Evolutionary conservation across 2,888 invertebrate species (phyloP).

Genomic region (Ornithoptera alexandrae): DNA sequence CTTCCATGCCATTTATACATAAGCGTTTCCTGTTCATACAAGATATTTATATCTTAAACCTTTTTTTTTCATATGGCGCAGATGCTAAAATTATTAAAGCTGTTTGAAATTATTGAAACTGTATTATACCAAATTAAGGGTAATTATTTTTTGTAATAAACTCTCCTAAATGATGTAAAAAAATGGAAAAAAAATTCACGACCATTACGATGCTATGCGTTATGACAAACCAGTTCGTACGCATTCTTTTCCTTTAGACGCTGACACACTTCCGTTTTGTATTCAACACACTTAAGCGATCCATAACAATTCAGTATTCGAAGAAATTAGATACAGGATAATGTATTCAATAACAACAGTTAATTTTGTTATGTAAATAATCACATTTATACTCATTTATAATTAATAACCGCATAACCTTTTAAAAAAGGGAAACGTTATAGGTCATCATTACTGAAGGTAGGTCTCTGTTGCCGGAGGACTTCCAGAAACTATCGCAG

Average conservation of each 20-base stretch:
- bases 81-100: neutral
- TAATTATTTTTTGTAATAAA: neutral
- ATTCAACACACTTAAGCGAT: neutral
- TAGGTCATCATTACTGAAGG: too few relatives aligned
- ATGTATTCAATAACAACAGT: conserved; percentile 3
- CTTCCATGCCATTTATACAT: neutral
- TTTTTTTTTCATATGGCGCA: neutral
- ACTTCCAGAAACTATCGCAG: too few relatives aligned
- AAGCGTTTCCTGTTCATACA: neutral
- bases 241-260: conserved; percentile 44
- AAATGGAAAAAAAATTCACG: conserved; percentile 15
- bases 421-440: too few relatives aligned
- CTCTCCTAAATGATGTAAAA: conserved; percentile 1
- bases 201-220: conserved; percentile 37
- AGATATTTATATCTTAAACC: neutral
- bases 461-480: too few relatives aligned
- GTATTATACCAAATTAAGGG: neutral
- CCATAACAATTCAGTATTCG: conserved; percentile 5
- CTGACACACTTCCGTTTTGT: conserved; percentile 44
- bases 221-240: conserved; percentile 48
- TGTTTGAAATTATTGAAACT: neutral
- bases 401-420: neutral
- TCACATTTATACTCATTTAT: neutral
- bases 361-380: neutral
- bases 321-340: conserved; percentile 27